phyloP scores from a whole-genome alignment of 2,888 invertebrate species.

The Chymomyza amoena region DNA sequence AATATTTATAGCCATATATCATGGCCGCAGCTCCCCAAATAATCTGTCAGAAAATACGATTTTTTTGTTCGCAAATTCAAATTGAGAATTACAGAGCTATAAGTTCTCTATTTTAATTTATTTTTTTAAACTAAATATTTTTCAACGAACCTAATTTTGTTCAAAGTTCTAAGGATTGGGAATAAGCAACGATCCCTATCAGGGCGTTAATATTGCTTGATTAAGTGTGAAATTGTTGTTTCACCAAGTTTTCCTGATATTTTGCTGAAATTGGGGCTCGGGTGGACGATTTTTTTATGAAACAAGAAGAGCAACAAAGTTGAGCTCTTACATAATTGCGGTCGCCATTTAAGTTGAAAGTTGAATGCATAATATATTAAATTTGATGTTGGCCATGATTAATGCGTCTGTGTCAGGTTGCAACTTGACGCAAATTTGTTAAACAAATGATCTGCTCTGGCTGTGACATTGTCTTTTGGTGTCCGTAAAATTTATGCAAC shows the following conservation, averaged over 20 bases:
- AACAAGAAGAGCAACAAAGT: background rate
- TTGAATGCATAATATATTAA: conserved; percentile 38
- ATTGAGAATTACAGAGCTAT: no score
- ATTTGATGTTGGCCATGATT: conserved; percentile 59
- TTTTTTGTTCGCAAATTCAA: no score
- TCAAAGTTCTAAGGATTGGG: background rate
- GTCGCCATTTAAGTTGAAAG: conserved; percentile 47
- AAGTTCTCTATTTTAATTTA: no score
- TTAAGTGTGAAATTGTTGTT: background rate
- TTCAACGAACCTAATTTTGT: no score
- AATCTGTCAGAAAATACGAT: no score
- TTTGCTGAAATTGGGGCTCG: background rate
- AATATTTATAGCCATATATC: no score
- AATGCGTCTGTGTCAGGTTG: conserved; percentile 50
- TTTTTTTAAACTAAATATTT: no score
- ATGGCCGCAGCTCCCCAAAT: no score
- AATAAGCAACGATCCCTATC: background rate
- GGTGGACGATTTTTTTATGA: background rate
- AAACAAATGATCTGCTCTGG: conserved; percentile 44
- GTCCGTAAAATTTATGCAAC: conserved; percentile 24
- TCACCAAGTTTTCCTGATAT: background rate
- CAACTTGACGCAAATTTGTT: conserved; percentile 56
- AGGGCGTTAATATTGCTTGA: conserved; percentile 23
- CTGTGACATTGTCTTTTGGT: background rate
- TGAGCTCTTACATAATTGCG: conserved; percentile 46